These are phyloP conservation scores for Galaxias olidus DNA, from an alignment of 2,797 vertebrate genomes.

Conservation along the genomic window DNA sequence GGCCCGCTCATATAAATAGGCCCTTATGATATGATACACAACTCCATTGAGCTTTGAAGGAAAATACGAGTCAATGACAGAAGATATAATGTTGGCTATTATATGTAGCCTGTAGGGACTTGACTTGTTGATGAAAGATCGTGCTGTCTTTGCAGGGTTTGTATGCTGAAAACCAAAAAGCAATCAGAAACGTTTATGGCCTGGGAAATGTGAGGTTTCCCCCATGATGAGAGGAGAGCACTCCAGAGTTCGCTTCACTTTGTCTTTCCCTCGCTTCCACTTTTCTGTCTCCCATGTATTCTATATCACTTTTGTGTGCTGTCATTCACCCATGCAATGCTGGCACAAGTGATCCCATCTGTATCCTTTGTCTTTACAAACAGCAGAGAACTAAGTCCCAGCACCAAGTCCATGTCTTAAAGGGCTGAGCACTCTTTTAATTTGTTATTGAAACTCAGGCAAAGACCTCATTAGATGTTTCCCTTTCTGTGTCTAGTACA, in stretches of 20 bases:
- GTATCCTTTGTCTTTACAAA: too few relatives aligned
- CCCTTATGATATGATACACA: slow-evolving; percentile 32
- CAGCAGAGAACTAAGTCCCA: too few relatives aligned
- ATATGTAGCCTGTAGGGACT: slow-evolving; percentile 5
- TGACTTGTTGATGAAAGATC: not conserved
- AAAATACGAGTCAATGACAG: not conserved
- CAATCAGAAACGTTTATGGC: slow-evolving; percentile 55
- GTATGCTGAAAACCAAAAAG: slow-evolving; percentile 55
- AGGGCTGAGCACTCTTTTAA: too few relatives aligned
- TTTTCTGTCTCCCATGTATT: not conserved
- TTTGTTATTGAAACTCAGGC: too few relatives aligned
- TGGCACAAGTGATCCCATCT: too few relatives aligned
- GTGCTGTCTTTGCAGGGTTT: slow-evolving; percentile 42
- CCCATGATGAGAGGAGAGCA: slow-evolving; percentile 34
- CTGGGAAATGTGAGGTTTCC: slow-evolving; percentile 65
- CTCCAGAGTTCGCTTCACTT: slow-evolving; percentile 23
- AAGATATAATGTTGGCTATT: slow-evolving; percentile 34
- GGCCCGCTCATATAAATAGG: slow-evolving; percentile 32
- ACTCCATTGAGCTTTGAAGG: slow-evolving; percentile 38
- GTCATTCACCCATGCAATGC: slow-evolving; percentile 9
- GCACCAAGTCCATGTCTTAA: too few relatives aligned
- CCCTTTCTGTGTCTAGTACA: too few relatives aligned
- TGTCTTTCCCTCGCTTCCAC: slow-evolving; percentile 3
- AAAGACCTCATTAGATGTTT: too few relatives aligned
- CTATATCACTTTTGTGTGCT: slow-evolving; percentile 8